Evolutionary conservation across 2,797 vertebrate species (phyloP).

Genomic region (Mallotus villosus): DNA sequence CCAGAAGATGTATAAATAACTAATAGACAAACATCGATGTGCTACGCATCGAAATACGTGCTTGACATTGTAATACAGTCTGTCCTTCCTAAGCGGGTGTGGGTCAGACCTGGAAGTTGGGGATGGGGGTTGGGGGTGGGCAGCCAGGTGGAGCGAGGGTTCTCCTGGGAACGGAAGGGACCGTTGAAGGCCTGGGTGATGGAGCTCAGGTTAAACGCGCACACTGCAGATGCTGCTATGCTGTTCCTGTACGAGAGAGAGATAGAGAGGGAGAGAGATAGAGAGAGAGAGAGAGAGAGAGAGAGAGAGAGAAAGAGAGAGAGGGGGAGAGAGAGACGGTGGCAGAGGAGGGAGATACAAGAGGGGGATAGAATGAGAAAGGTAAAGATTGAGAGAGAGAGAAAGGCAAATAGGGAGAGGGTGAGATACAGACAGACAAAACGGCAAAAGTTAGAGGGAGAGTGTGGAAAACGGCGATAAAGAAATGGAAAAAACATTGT

Average conservation of each 20-base stretch:
- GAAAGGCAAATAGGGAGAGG: slow-evolving; percentile 2
- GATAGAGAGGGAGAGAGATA: background rate
- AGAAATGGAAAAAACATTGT: slow-evolving; percentile 1
- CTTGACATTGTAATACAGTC: too few relatives aligned
- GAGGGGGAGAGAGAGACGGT: background rate
- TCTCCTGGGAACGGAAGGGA: slow-evolving; percentile 96
- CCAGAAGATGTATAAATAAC: too few relatives aligned
- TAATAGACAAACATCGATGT: too few relatives aligned
- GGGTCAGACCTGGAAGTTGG: slow-evolving; percentile 58
- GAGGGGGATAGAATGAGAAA: background rate
- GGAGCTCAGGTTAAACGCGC: slow-evolving; percentile 97
- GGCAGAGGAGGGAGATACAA: slow-evolving; percentile 9
- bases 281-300: background rate
- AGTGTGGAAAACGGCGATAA: background rate
- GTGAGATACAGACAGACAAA: background rate
- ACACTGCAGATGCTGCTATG: slow-evolving; percentile 95
- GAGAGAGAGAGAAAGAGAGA: background rate
- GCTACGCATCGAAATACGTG: too few relatives aligned
- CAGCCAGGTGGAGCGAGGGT: slow-evolving; percentile 95
- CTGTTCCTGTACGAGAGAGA: slow-evolving; percentile 84
- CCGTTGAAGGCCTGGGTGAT: slow-evolving; percentile 96
- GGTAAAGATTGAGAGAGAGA: background rate
- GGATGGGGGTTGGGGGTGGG: slow-evolving; percentile 90
- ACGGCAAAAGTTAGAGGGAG: background rate
- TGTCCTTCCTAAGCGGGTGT: too few relatives aligned